Conservation (phyloP, 2,888 invertebrate species). For the Chymomyza procnemis region DNA sequence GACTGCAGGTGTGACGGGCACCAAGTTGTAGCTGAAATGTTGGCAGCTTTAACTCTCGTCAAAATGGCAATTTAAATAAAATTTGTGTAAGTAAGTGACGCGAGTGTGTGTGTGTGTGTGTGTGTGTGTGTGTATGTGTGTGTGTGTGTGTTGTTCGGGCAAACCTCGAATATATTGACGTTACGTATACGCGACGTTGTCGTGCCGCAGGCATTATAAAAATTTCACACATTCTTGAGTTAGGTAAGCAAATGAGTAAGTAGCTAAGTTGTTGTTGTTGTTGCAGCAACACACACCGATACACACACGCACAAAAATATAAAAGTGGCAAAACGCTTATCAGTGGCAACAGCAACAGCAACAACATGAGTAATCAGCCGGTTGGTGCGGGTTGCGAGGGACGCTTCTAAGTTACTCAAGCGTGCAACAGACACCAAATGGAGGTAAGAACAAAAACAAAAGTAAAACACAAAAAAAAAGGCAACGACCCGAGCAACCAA, state of each 20-base stretch:
- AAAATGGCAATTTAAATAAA: conserved; percentile 59
- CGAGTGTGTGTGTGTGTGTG: background rate
- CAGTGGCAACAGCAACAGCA: conserved; percentile 43
- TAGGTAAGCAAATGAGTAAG: background rate
- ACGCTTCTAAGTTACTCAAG: background rate
- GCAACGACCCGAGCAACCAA: conserved; percentile 61
- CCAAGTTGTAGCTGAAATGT: no score
- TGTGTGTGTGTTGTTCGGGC: background rate
- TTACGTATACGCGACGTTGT: conserved; percentile 41
- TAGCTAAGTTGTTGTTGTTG: background rate
- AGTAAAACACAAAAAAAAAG: conserved; percentile 42
- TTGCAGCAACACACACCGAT: background rate
- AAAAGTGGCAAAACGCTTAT: conserved; percentile 46
- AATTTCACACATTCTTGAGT: conserved; percentile 49
- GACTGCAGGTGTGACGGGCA: background rate
- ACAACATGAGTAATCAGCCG: conserved; percentile 10
- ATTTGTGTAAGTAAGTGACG: background rate
- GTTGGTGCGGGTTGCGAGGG: no score
- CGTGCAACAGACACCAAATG: background rate
- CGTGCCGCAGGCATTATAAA: conserved; percentile 53
- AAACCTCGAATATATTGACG: conserved; percentile 31
- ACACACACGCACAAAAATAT: background rate
- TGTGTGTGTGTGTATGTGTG: background rate
- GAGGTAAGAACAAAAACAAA: conserved; percentile 20
- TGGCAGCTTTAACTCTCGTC: conserved; percentile 30